Percentiles rank a stretch among this genome's conserved stretches.
These are phyloP conservation scores for Serripes groenlandicus DNA, from an alignment of 2,888 invertebrate genomes.

Conservation along the genomic window DNA sequence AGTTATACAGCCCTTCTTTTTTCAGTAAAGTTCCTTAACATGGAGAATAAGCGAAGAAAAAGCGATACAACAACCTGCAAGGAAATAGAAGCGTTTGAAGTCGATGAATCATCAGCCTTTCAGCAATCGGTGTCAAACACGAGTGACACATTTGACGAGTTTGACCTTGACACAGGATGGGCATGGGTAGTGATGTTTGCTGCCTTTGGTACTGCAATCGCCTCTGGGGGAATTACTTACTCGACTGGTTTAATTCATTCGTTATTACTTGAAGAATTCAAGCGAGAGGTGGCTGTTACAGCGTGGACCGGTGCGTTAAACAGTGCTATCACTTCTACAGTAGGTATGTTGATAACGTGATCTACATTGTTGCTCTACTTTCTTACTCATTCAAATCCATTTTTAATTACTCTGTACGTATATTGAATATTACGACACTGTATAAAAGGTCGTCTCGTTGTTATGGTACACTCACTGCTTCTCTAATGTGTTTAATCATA, in stretches of 20 bases:
- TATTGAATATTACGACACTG: too few relatives aligned
- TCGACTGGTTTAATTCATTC: slow-evolving; percentile 57
- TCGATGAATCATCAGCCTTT: background rate
- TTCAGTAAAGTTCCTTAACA: too few relatives aligned
- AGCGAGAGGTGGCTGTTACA: slow-evolving; percentile 41
- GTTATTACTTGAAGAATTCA: slow-evolving; percentile 48
- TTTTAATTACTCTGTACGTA: too few relatives aligned
- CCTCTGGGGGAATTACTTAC: slow-evolving; percentile 49
- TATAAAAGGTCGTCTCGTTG: too few relatives aligned
- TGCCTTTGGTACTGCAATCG: slow-evolving; percentile 38
- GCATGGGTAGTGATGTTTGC: slow-evolving; percentile 59
- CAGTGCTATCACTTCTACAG: slow-evolving; percentile 27
- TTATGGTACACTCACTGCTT: too few relatives aligned
- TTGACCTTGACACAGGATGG: slow-evolving; percentile 50
- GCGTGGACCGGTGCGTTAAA: slow-evolving; percentile 60
- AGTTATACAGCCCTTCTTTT: too few relatives aligned
- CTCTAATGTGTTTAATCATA: too few relatives aligned
- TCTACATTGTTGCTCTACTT: too few relatives aligned
- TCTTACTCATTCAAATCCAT: too few relatives aligned
- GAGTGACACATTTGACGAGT: background rate
- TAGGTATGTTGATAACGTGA: too few relatives aligned
- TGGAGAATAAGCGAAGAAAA: too few relatives aligned
- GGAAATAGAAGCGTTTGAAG: background rate
- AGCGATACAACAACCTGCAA: too few relatives aligned
- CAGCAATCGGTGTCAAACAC: background rate